Conservation (phyloP, 2,113 vertebrate species). For the Passer domesticus region DNA sequence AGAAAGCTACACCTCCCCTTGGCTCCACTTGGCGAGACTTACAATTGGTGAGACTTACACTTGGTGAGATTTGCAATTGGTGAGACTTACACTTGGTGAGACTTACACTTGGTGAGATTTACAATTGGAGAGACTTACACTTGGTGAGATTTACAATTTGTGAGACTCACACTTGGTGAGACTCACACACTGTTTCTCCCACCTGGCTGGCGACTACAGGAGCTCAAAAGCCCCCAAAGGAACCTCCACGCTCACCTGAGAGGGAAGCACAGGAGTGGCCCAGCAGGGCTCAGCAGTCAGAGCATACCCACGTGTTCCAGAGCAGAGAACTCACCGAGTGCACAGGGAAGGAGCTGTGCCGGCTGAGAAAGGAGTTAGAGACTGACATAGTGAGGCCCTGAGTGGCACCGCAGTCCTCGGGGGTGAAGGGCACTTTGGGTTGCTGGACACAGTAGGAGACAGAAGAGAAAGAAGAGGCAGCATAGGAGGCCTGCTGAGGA, state of each 20-base stretch:
- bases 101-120: too few species aligned
- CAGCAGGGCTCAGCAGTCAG: neutral
- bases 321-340: slow-evolving; percentile 89
- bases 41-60: neutral
- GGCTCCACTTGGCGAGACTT: neutral
- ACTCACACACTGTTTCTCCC: neutral
- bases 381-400: slow-evolving; percentile 95
- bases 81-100: too few species aligned
- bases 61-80: too few species aligned
- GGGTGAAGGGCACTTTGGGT: slow-evolving; percentile 85
- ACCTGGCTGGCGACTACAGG: neutral
- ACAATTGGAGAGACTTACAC: too few species aligned
- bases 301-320: neutral
- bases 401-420: slow-evolving; percentile 89
- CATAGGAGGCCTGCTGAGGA: slow-evolving; percentile 89
- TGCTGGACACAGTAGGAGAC: slow-evolving; percentile 94
- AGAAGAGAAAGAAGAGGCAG: slow-evolving; percentile 91
- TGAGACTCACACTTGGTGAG: accelerated
- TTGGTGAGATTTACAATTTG: too few species aligned
- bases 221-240: neutral
- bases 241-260: neutral
- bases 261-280: neutral
- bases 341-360: slow-evolving; percentile 90
- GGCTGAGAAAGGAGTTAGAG: slow-evolving; percentile 99
- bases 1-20: neutral